Evolutionary conservation across 2,797 vertebrate genomes (phyloP).

Genomic region (Clangula hyemalis): DNA sequence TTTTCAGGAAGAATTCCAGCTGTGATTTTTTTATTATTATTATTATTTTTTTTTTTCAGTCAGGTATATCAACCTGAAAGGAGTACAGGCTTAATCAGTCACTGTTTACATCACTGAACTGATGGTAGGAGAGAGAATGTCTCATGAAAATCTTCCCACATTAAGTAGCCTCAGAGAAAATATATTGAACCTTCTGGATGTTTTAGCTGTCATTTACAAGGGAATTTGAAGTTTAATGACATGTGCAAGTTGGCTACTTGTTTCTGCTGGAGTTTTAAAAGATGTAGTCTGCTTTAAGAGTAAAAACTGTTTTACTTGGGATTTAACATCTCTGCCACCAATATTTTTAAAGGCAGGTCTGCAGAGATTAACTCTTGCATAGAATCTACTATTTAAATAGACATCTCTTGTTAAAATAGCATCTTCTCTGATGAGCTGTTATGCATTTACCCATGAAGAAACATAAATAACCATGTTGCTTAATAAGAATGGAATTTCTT

Average conservation of each 20-base stretch:
- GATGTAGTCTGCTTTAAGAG: slow-evolving; percentile 1
- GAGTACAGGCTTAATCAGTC: slow-evolving; percentile 44
- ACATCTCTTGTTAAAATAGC: background rate
- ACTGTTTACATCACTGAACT: slow-evolving; percentile 51
- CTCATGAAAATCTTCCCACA: slow-evolving; percentile 26
- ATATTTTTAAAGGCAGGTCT: slow-evolving; percentile 1
- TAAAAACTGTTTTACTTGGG: slow-evolving; percentile 15
- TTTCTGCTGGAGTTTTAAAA: slow-evolving; percentile 39
- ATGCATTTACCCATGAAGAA: background rate
- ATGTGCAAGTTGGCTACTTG: slow-evolving; percentile 11
- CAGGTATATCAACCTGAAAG: slow-evolving; percentile 59
- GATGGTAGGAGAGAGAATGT: slow-evolving; percentile 38
- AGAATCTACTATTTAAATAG: background rate
- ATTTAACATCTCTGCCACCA: slow-evolving; percentile 10
- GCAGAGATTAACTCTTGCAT: slow-evolving; percentile 10
- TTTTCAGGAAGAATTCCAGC: slow-evolving; percentile 65
- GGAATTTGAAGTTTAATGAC: slow-evolving; percentile 54
- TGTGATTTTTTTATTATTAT: background rate
- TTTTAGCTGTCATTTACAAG: slow-evolving; percentile 46
- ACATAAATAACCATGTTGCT: background rate
- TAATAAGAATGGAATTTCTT: background rate
- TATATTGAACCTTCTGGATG: slow-evolving; percentile 15
- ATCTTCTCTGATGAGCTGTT: background rate
- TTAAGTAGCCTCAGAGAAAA: slow-evolving; percentile 37
- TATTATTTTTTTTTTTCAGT: background rate